phyloP scores from a whole-genome alignment of 2,113 vertebrate genomes.

The Tragelaphus buxtoni region DNA sequence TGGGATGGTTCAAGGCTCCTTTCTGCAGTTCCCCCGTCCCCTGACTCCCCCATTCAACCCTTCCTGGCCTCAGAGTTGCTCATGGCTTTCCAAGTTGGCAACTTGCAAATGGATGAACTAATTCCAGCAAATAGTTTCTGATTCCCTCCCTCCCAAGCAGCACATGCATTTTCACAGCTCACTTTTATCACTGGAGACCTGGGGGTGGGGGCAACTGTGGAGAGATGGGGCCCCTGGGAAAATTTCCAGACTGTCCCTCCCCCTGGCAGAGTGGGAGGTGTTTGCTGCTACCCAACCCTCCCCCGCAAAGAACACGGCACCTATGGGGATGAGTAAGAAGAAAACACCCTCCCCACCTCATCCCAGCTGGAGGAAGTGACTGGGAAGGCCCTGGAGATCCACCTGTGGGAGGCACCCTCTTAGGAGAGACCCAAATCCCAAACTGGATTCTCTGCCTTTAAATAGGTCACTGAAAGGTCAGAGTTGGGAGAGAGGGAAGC shows the following conservation, averaged over 20 bases:
- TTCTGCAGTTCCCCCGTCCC: neutral
- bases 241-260: neutral
- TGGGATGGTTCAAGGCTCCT: neutral
- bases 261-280: neutral
- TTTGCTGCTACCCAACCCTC: neutral
- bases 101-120: neutral
- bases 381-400: neutral
- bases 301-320: neutral
- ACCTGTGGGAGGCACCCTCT: neutral
- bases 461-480: neutral
- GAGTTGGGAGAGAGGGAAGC: neutral
- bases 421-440: neutral
- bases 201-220: neutral
- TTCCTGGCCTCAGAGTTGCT: neutral
- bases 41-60: neutral
- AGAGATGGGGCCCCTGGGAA: neutral
- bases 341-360: neutral
- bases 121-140: constrained; percentile 19
- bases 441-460: neutral
- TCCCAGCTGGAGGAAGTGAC: neutral
- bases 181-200: neutral
- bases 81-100: constrained; percentile 48
- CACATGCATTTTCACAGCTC: neutral
- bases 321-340: neutral
- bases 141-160: neutral